A percentile compares a stretch with the other conserved stretches of the same genome.
Conservation (phyloP, 1,140 invertebrate species). For the Heliconius hewitsoni region DNA sequence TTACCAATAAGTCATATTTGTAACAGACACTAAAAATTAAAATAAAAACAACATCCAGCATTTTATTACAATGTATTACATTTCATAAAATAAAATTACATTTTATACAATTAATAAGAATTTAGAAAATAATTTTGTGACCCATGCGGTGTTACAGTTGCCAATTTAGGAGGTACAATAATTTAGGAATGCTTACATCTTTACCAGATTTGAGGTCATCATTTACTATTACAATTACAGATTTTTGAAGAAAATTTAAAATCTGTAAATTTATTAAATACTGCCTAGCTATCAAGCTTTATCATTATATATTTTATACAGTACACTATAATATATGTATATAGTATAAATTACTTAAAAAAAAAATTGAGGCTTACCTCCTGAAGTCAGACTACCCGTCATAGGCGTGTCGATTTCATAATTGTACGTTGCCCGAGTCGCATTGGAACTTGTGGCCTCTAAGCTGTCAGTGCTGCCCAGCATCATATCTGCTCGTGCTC, state of each 20-base stretch:
- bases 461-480: slow-evolving; percentile 86
- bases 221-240: slow-evolving; percentile 6
- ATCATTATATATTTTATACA: not conserved
- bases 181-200: not conserved
- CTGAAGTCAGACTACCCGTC: slow-evolving; percentile 90
- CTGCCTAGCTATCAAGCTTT: slow-evolving; percentile 27
- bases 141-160: not conserved
- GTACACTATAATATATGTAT: slow-evolving; percentile 2
- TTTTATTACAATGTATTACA: not conserved
- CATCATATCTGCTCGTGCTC: slow-evolving; percentile 82
- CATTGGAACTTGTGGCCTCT: slow-evolving; percentile 88
- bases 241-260: slow-evolving; percentile 15
- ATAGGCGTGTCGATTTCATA: slow-evolving; percentile 91
- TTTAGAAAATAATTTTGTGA: slow-evolving; percentile 8
- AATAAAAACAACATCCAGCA: not conserved
- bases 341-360: not conserved
- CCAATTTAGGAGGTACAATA: not conserved
- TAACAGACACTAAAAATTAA: not conserved
- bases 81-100: not conserved
- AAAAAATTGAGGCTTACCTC: slow-evolving; percentile 62
- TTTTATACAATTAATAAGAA: not conserved
- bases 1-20: too few species aligned
- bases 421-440: slow-evolving; percentile 91
- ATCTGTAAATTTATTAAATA: slow-evolving; percentile 1
- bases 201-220: not conserved